A percentile compares a stretch with the other conserved stretches of the same genome.
Conservation (phyloP, 2,113 vertebrate genomes). For the Numida meleagris region DNA sequence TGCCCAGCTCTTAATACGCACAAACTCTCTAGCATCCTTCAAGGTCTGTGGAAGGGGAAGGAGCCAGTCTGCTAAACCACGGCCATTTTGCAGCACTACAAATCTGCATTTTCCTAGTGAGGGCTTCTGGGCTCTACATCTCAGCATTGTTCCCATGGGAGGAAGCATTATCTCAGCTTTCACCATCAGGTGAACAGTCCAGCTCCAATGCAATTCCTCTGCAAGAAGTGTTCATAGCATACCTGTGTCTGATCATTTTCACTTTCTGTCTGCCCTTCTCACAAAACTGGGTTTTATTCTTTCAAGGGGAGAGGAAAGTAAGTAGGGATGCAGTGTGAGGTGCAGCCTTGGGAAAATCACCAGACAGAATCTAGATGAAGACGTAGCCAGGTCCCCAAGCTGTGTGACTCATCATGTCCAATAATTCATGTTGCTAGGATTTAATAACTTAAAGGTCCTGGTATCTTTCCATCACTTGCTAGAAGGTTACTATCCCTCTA, state of each 20-base stretch:
- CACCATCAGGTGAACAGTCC: not conserved
- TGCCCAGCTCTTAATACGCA: not conserved
- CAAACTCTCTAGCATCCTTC: not conserved
- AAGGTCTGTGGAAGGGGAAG: not conserved
- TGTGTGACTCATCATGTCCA: not conserved
- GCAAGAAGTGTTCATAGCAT: not conserved
- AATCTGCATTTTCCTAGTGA: not conserved
- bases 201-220: not conserved
- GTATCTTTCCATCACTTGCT: not conserved
- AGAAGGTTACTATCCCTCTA: not conserved
- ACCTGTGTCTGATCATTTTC: not conserved
- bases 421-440: not conserved
- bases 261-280: not conserved
- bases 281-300: not conserved
- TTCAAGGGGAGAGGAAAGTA: not conserved
- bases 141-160: not conserved
- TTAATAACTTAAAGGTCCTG: not conserved
- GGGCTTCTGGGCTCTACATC: not conserved
- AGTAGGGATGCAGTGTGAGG: not conserved
- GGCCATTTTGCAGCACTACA: not conserved
- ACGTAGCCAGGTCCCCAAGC: not conserved
- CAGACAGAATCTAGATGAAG: not conserved
- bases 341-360: not conserved
- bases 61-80: not conserved
- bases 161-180: not conserved